Conservation (phyloP, 1,140 invertebrate species). For the Sitobion miscanthi region DNA sequence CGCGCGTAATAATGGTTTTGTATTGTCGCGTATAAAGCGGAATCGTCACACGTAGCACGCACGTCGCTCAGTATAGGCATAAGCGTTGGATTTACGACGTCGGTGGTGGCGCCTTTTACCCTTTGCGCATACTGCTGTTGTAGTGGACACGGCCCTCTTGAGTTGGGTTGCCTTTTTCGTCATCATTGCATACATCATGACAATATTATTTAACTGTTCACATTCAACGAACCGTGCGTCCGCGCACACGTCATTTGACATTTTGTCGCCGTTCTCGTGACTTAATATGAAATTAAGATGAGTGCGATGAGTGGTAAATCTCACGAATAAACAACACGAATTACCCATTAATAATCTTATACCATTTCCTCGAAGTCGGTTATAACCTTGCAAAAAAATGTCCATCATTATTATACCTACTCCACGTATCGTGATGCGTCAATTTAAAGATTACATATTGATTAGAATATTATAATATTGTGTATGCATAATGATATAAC, state of each 20-base stretch:
- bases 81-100: background rate
- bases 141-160: background rate
- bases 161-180: background rate
- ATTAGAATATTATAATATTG: background rate
- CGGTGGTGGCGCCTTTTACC: background rate
- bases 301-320: background rate
- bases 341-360: background rate
- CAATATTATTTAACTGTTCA: background rate
- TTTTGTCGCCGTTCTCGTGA: background rate
- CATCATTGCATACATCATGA: background rate
- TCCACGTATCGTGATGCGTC: background rate
- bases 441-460: slow-evolving; percentile 14
- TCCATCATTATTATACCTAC: too few species aligned
- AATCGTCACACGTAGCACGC: background rate
- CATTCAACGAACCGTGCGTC: background rate
- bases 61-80: background rate
- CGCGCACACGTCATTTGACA: background rate
- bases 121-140: background rate
- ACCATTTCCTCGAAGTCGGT: background rate
- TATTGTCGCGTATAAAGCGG: background rate
- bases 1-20: background rate
- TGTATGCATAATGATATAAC: background rate
- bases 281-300: too few species aligned
- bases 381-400: slow-evolving; percentile 4
- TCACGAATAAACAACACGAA: background rate